Percentiles rank a stretch among this genome's conserved stretches.
Evolutionary conservation across 2,888 invertebrate species (phyloP).

Genomic region (Linnaemya vulpina): DNA sequence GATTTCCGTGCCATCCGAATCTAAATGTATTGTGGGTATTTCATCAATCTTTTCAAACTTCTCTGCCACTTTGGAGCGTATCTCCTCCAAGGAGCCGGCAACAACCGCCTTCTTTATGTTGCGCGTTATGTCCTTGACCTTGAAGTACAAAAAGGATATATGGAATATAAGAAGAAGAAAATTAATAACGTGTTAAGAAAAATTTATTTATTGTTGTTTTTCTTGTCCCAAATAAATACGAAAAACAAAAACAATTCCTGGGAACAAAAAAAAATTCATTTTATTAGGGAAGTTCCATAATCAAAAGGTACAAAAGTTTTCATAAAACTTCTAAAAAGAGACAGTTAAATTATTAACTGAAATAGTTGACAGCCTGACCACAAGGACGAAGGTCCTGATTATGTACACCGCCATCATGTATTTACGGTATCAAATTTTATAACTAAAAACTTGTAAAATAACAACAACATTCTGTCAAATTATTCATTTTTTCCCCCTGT

Average conservation of each 20-base stretch:
- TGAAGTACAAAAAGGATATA: constrained; percentile 57
- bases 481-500: too few species aligned
- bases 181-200: constrained; percentile 27
- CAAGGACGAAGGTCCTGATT: too few species aligned
- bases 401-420: too few species aligned
- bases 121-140: constrained; percentile 87
- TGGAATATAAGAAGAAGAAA: neutral
- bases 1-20: constrained; percentile 96
- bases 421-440: too few species aligned
- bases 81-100: constrained; percentile 90
- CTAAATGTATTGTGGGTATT: constrained; percentile 91
- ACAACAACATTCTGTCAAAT: too few species aligned
- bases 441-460: too few species aligned
- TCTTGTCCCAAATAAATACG: constrained; percentile 24
- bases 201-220: constrained; percentile 52
- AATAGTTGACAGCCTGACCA: too few species aligned
- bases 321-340: too few species aligned
- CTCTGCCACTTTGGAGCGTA: constrained; percentile 89
- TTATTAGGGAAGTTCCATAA: neutral
- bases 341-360: too few species aligned
- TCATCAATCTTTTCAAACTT: constrained; percentile 87
- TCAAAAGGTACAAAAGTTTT: neutral
- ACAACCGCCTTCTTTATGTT: constrained; percentile 93
- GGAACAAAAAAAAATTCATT: neutral
- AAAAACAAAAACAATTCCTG: neutral